phyloP scores from a whole-genome alignment of 1,140 invertebrate genomes.

The Drosophila nigromelanica region DNA sequence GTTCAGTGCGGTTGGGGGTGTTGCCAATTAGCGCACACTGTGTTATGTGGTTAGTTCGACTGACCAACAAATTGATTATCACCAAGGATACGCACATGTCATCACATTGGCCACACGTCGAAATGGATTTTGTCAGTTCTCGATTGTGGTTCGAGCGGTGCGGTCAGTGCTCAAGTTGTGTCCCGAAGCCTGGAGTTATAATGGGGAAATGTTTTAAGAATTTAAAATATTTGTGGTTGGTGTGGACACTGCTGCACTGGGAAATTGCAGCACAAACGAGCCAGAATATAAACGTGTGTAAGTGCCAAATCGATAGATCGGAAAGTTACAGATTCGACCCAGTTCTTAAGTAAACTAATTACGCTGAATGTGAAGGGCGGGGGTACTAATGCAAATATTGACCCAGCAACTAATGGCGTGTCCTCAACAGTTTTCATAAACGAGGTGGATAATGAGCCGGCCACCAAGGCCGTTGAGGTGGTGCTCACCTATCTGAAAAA shows the following conservation, averaged over 20 bases:
- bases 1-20: neutral
- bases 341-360: constrained; percentile 60
- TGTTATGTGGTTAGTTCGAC: constrained; percentile 20
- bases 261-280: constrained; percentile 64
- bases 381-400: constrained; percentile 11
- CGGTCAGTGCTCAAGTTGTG: constrained; percentile 28
- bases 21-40: constrained; percentile 46
- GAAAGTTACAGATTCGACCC: neutral
- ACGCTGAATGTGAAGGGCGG: constrained; percentile 38
- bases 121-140: constrained; percentile 44
- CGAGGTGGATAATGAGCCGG: constrained; percentile 88
- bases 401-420: constrained; percentile 31
- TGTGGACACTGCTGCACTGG: constrained; percentile 34
- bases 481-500: constrained; percentile 88
- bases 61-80: constrained; percentile 68
- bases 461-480: constrained; percentile 88
- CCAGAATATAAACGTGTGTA: constrained; percentile 83
- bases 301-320: constrained; percentile 53
- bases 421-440: constrained; percentile 87
- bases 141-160: constrained; percentile 52
- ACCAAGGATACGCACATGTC: constrained; percentile 71
- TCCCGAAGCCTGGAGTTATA: constrained; percentile 28
- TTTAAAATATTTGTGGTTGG: constrained; percentile 45
- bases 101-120: constrained; percentile 52
- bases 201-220: constrained; percentile 21